Base-by-base conservation (phyloP, 23 tunicate genomes). In the Phallusia fumigata region DNA sequence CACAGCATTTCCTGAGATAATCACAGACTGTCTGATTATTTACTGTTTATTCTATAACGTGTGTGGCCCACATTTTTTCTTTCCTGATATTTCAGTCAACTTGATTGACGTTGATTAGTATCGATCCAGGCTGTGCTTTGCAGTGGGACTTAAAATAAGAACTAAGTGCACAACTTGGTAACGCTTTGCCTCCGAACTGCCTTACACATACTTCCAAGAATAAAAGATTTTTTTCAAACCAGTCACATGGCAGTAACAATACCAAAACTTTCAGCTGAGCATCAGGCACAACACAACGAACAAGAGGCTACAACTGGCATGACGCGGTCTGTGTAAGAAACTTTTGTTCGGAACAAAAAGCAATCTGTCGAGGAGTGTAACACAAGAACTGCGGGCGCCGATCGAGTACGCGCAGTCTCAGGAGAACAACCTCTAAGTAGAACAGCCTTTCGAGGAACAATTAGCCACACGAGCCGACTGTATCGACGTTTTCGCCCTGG, bases 371-470 rank as follows among this genome's bases (percentile, higher is more conserved):
- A 22, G 47, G 69, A 58, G 69, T 22, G 69, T 58, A 58, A 58
- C 69, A 58, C 69, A 58, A 58, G 69, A 58, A 58, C 69, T 58
- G 69, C 69, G 69, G 69, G 69, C 69, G 69, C 28, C 69, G 69
- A 58, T 58, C 69, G 69, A 58, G 69, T 58, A 24, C 69, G 69
- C 28, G 13, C 16, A 13, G 69, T 58, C 69, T 58, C 69, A 58
- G 69, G 69, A 58, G 69, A 58, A 58, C 69, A 58, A 58, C 69
- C 69, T 51, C 58, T 51, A 58, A 58, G 15, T 58, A 58, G 69
- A 58, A 16, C 69, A 58, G 28, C 28, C 69, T 58, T 58, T 58
- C 69, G 8, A 6, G 69, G 69, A 58, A 58, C 69, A 58, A 58
- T 58, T 58, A 58, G 69, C 69, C 69, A 24, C 69, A 58, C 69